A percentile compares a stretch with the other conserved stretches of the same genome.
Evolutionary conservation across 1,140 invertebrate genomes (phyloP).

Genomic region (Drosophila rhopaloa): DNA sequence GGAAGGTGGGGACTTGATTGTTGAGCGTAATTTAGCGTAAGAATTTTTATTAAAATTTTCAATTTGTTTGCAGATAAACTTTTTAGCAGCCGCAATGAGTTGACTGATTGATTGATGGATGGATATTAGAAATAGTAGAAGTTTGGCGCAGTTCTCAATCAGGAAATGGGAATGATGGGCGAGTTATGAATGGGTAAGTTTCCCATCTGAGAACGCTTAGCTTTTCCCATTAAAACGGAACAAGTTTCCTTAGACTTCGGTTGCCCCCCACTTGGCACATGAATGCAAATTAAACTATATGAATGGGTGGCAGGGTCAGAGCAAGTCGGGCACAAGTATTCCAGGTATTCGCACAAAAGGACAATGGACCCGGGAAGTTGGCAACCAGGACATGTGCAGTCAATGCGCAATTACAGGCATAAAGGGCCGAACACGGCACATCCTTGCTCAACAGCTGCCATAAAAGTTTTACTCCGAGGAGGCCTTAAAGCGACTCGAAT

Average conservation of each 20-base stretch:
- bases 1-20: conserved; percentile 50
- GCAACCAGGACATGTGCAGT: conserved; percentile 52
- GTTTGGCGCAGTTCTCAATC: conserved; percentile 16
- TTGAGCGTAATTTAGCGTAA: conserved; percentile 73
- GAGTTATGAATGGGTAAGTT: conserved; percentile 19
- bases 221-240: not conserved
- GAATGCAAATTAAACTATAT: conserved; percentile 50
- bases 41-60: conserved; percentile 82
- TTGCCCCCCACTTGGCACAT: not conserved
- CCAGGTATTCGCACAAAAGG: conserved; percentile 67
- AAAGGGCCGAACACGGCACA: conserved; percentile 17
- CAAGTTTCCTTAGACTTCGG: not conserved
- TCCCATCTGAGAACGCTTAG: not conserved
- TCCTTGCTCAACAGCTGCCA: conserved; percentile 55
- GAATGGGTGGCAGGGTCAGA: conserved; percentile 55
- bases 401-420: conserved; percentile 62
- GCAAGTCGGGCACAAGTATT: conserved; percentile 53
- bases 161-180: not conserved
- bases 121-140: conserved; percentile 1
- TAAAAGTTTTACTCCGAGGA: conserved; percentile 54
- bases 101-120: conserved; percentile 39
- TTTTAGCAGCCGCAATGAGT: conserved; percentile 46
- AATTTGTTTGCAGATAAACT: conserved; percentile 63
- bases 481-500: conserved; percentile 10
- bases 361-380: conserved; percentile 39